These are phyloP conservation scores for Sthenelais limicola DNA, from an alignment of 2,888 invertebrate species.

Conservation along the genomic window DNA sequence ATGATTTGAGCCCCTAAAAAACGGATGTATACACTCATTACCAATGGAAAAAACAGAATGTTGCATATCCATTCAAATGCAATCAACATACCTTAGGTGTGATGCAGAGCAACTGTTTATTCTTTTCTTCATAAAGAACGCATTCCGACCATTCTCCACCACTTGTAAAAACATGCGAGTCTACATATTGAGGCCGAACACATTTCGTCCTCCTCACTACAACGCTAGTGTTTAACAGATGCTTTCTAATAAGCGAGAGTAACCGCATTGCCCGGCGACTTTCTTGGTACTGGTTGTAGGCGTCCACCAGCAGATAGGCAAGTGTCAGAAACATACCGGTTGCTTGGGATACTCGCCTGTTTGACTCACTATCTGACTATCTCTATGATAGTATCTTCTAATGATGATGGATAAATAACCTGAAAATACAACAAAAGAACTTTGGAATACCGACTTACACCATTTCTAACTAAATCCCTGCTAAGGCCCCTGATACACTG, in stretches of 20 bases:
- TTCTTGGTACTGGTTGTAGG: conserved; percentile 5
- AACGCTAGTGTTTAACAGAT: conserved; percentile 16
- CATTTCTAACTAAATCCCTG: too few relatives aligned
- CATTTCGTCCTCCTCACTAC: not conserved
- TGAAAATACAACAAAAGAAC: too few relatives aligned
- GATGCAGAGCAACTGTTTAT: conserved; percentile 28
- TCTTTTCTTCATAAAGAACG: conserved; percentile 12
- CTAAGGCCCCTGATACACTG: too few relatives aligned
- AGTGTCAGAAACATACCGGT: conserved; percentile 22
- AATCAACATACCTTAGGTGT: conserved; percentile 35
- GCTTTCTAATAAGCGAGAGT: not conserved
- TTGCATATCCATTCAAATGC: not conserved
- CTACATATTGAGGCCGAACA: not conserved
- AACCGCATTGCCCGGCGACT: not conserved
- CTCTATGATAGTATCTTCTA: too few relatives aligned
- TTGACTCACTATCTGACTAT: too few relatives aligned
- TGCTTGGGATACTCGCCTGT: too few relatives aligned
- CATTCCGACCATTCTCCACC: conserved; percentile 23
- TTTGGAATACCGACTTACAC: too few relatives aligned
- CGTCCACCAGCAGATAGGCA: conserved; percentile 8
- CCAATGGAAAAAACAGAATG: not conserved
- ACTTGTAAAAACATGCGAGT: too few relatives aligned
- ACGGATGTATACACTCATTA: not conserved
- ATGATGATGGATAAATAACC: too few relatives aligned
- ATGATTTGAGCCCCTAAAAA: not conserved